Evolutionary conservation across 2,113 vertebrate species (phyloP).

Genomic region (Sphyrna mokarran): DNA sequence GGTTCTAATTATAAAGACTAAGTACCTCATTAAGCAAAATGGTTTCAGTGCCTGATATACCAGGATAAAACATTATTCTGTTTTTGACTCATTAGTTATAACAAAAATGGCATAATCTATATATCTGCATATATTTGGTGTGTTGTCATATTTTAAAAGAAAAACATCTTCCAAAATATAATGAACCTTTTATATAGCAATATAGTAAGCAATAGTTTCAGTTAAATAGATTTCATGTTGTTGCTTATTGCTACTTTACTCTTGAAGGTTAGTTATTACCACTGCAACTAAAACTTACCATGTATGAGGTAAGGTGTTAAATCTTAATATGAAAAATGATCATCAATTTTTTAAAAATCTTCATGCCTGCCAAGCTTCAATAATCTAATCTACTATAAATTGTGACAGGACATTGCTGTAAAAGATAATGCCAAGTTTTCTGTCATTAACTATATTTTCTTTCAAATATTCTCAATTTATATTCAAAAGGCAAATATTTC

Average conservation of each 20-base stretch:
- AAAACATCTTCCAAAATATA: background rate
- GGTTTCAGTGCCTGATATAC: constrained; percentile 53
- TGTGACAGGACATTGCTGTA: background rate
- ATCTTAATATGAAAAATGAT: background rate
- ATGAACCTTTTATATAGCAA: background rate
- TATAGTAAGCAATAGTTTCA: background rate
- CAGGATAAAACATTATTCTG: constrained; percentile 66
- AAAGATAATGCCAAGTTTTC: background rate
- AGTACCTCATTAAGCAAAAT: constrained; percentile 77
- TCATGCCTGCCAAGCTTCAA: background rate
- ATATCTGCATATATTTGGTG: constrained; percentile 50
- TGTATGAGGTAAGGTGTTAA: background rate
- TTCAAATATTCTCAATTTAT: background rate
- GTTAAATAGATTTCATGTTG: background rate
- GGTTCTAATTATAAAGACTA: constrained; percentile 78
- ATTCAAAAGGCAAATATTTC: constrained; percentile 32
- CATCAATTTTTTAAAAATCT: background rate
- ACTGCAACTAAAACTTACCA: background rate
- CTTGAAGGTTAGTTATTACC: background rate
- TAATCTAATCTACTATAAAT: background rate
- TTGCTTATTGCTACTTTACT: background rate
- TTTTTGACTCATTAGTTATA: constrained; percentile 68
- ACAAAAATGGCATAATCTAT: constrained; percentile 55
- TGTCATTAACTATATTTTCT: background rate
- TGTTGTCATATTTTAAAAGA: background rate